Evolutionary conservation across 2,888 invertebrate species (phyloP), one percentile per base, ranked within the genome.

Genomic region (Tinea pellionella): DNA sequence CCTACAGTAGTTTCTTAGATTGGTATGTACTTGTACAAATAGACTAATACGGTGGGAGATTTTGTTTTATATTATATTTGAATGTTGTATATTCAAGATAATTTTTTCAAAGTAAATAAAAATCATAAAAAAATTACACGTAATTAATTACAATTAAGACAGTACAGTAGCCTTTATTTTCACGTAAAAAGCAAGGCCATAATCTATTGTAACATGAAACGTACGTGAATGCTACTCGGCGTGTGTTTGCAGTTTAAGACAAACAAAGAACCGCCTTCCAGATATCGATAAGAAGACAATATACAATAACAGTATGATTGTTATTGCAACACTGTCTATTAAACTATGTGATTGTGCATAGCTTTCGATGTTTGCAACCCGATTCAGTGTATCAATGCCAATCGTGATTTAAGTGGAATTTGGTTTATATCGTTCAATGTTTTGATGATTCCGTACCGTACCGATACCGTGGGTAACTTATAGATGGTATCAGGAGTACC

Each of bases 271-370:
- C n/a, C n/a, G 77, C 55, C 43, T 59, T 37, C 55, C 32, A 78
- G 74, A 78, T 77, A 81, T 80, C 79, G 82, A 85, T 85, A 84
- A 83, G 81, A 84, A 85, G 69, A 86, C 86, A 87, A 87, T 86
- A 82, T 83, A 87, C 86, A 86, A 87, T 85, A 85, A 84, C 82
- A 80, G 70, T 74, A 70, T 69, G 76, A 76, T 76, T 76, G 73
- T 75, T 64, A 66, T 78, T 78, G 77, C 78, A 73, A 78, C 75
- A 76, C 68, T 61, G 66, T 18, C 53, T 42, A 42, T 42, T 69
- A 66, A 19, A 70, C 72, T 75, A 74, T 74, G 77, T 69, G 77
- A 74, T 76, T 72, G 71, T 75, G 73, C 30, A n/a, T 42, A 42
- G 42, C 42, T 42, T 13, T 42, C 42, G 13, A 42, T 42, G 42